Percentiles rank a stretch among this genome's conserved stretches.
Conservation (phyloP, 2,113 vertebrate species). For the Pedionomus torquatus region DNA sequence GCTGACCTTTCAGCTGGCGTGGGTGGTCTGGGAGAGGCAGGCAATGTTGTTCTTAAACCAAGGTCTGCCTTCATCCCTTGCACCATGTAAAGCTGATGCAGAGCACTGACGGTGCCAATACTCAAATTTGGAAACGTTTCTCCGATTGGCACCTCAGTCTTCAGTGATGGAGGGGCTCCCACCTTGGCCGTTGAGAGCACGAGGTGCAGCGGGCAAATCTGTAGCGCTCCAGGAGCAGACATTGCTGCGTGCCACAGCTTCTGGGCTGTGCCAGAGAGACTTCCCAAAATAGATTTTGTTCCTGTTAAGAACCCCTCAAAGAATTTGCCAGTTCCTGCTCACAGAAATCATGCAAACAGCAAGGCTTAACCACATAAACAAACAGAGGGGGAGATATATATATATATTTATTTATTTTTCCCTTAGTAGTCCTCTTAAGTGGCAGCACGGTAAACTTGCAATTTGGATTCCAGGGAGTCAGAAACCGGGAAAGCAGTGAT, state of each 20-base stretch:
- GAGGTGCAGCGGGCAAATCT: fast-evolving
- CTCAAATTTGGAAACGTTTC: not conserved
- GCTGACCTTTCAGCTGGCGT: not conserved
- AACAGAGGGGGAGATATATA: not conserved
- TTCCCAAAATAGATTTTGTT: not conserved
- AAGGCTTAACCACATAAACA: not conserved
- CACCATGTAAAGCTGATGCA: not conserved
- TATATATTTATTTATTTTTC: not conserved
- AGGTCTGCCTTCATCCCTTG: not conserved
- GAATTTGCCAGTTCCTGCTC: not conserved
- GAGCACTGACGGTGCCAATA: not conserved
- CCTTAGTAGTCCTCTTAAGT: not conserved
- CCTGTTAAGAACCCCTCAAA: not conserved
- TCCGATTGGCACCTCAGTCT: not conserved
- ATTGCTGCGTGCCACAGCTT: not conserved
- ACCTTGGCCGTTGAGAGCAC: not conserved
- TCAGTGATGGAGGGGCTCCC: not conserved
- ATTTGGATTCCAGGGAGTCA: not conserved
- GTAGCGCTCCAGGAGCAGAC: not conserved
- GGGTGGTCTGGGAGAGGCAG: not conserved
- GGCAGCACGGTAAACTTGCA: not conserved
- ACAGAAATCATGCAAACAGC: not conserved
- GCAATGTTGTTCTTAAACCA: not conserved
- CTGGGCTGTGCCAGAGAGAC: not conserved
- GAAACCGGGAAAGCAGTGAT: not conserved